phyloP scores from a whole-genome alignment of 2,113 vertebrate genomes.

The Aviceda subcristata region DNA sequence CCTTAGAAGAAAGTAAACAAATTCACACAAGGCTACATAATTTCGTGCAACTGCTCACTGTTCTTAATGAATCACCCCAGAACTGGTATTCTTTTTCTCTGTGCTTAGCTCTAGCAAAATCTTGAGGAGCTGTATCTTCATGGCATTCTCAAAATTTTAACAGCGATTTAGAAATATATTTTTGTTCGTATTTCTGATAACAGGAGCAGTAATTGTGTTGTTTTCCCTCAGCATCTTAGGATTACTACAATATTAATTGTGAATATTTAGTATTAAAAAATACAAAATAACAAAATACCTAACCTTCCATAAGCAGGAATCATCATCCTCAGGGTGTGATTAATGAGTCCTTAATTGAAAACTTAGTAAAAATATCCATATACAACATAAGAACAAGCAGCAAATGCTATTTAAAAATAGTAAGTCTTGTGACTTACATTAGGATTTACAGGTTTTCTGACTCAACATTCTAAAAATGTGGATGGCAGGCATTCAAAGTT shows the following conservation, averaged over 20 bases:
- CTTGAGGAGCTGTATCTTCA: background rate
- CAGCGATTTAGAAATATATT: background rate
- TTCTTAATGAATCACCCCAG: background rate
- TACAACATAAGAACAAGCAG: background rate
- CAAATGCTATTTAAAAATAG: background rate
- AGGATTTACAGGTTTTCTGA: constrained; percentile 10
- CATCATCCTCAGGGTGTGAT: background rate
- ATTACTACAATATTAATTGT: background rate
- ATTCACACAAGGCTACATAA: background rate
- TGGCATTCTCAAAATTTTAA: background rate
- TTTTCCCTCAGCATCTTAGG: background rate
- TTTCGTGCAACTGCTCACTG: background rate
- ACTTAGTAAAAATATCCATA: background rate
- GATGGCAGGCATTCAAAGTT: background rate
- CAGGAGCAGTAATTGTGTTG: background rate
- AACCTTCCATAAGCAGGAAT: background rate
- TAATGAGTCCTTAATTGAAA: background rate
- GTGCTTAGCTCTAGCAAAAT: background rate
- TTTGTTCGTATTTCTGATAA: background rate
- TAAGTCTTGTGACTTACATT: background rate
- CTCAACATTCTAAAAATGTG: background rate
- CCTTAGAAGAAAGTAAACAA: background rate
- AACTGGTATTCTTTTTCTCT: background rate
- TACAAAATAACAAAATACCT: background rate
- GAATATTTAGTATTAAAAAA: background rate